Percentiles rank a stretch among this genome's conserved stretches.
Evolutionary conservation across 2,113 vertebrate species (phyloP).

Genomic region (Sterna hirundo): DNA sequence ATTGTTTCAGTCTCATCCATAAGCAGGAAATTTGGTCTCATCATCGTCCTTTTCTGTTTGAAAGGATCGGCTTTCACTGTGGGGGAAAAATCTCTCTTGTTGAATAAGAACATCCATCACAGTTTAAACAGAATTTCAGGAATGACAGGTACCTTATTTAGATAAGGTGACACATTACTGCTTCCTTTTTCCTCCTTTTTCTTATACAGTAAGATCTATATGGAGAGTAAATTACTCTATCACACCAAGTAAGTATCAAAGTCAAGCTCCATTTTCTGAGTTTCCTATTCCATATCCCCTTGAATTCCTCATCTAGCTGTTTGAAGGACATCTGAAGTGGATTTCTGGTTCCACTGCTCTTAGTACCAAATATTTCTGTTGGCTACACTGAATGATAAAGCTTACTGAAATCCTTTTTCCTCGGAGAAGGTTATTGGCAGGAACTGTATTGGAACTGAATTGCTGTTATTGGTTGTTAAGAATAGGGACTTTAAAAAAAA

Average conservation of each 20-base stretch:
- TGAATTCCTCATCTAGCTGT: conserved; percentile 68
- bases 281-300: conserved; percentile 68
- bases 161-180: conserved; percentile 76
- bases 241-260: conserved; percentile 76
- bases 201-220: conserved; percentile 69
- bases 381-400: conserved; percentile 58
- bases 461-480: conserved; percentile 61
- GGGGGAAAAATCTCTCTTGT: conserved; percentile 31
- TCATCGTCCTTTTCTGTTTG: conserved; percentile 20
- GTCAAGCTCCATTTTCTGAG: conserved; percentile 70
- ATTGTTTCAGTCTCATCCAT: not conserved
- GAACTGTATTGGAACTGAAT: conserved; percentile 59
- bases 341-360: conserved; percentile 62
- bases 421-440: conserved; percentile 67
- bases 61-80: conserved; percentile 35
- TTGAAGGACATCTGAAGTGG: conserved; percentile 76
- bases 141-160: conserved; percentile 79
- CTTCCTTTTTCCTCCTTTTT: conserved; percentile 56
- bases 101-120: conserved; percentile 75
- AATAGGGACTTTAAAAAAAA: conserved; percentile 45
- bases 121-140: conserved; percentile 73
- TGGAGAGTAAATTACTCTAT: conserved; percentile 76
- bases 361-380: conserved; percentile 68
- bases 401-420: conserved; percentile 71
- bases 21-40: conserved; percentile 5